Percentiles rank a stretch among this genome's conserved stretches.
phyloP scores from a whole-genome alignment of 2,113 vertebrate species.

The Brachyhypopomus gauderio region DNA sequence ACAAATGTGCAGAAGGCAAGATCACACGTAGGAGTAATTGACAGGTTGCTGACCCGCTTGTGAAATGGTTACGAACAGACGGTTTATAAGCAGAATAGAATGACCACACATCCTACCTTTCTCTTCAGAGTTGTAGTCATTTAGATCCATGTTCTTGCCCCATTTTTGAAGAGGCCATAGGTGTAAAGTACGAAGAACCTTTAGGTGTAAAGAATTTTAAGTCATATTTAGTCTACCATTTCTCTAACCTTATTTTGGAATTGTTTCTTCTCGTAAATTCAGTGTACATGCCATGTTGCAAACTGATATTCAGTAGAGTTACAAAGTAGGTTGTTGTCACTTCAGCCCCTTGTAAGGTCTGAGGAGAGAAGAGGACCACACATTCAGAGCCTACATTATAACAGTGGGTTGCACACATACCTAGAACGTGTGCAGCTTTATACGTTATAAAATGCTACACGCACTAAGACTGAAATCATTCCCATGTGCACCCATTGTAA shows the following conservation, averaged over 20 bases:
- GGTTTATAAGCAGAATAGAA: conserved; percentile 15
- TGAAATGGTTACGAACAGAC: conserved; percentile 2
- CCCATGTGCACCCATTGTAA: too few species aligned
- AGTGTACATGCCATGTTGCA: background rate
- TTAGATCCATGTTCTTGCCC: background rate
- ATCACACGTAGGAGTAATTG: conserved; percentile 2
- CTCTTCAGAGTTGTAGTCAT: background rate
- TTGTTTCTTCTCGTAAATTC: background rate
- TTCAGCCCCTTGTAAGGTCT: background rate
- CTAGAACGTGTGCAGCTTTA: background rate
- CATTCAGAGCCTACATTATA: background rate
- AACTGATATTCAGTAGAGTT: background rate
- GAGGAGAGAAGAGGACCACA: conserved; percentile 9
- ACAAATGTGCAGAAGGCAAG: conserved; percentile 27
- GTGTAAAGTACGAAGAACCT: background rate
- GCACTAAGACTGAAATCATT: background rate
- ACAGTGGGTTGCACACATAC: background rate
- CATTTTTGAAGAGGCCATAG: background rate
- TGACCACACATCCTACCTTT: background rate
- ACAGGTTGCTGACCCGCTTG: background rate
- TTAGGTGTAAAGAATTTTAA: background rate
- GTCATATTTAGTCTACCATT: background rate
- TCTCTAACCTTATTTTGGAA: background rate
- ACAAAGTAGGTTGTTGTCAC: background rate
- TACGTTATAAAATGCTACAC: background rate